phyloP scores from a whole-genome alignment of 2,888 invertebrate species.

The Calephelis perditalis region DNA sequence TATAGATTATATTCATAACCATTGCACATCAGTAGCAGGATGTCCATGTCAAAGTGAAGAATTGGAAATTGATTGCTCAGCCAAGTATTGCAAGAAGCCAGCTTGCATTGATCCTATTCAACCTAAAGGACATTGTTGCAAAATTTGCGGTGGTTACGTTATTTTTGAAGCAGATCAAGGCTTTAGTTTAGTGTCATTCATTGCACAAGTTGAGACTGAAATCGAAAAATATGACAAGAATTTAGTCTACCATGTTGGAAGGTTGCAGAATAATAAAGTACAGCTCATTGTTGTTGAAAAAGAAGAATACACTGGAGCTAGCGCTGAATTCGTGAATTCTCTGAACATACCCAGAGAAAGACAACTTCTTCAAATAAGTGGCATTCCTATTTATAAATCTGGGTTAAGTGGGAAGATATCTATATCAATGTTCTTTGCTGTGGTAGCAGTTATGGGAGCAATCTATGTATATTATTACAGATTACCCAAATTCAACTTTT shows the following conservation, averaged over 20 bases:
- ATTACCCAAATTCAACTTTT: conserved; percentile 38
- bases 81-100: conserved; percentile 51
- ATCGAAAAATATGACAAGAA: conserved; percentile 39
- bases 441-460: conserved; percentile 41
- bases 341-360: conserved; percentile 42
- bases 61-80: conserved; percentile 47
- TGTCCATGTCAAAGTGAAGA: conserved; percentile 53
- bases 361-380: conserved; percentile 51
- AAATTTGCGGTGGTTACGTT: conserved; percentile 59
- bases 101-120: conserved; percentile 53
- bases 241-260: conserved; percentile 51
- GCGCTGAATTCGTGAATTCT: conserved; percentile 46
- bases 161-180: conserved; percentile 44
- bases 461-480: conserved; percentile 60
- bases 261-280: conserved; percentile 40
- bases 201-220: conserved; percentile 42
- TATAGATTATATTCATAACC: conserved; percentile 18
- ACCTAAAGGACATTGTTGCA: conserved; percentile 61
- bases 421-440: conserved; percentile 54
- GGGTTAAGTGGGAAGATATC: conserved; percentile 52
- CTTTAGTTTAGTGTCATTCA: conserved; percentile 48
- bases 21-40: conserved; percentile 44
- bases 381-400: conserved; percentile 47
- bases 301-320: conserved; percentile 50
- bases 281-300: conserved; percentile 60